Evolutionary conservation across 2,888 invertebrate genomes (phyloP).

Genomic region (Hedychridium roseum): DNA sequence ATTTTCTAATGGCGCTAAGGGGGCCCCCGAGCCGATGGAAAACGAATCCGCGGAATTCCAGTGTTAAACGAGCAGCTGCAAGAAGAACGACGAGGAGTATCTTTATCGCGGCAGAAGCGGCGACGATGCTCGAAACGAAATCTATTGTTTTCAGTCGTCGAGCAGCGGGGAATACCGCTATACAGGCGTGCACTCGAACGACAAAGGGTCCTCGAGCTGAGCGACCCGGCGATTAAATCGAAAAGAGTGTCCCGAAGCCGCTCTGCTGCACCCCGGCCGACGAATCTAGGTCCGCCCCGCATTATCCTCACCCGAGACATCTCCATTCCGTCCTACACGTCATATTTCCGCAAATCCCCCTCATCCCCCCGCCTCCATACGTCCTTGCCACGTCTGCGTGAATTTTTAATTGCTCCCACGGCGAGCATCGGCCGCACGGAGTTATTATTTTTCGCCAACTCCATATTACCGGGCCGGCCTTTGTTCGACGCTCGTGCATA

Average conservation of each 20-base stretch:
- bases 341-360: neutral
- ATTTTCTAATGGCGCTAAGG: no score
- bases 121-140: conserved; percentile 30
- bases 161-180: conserved; percentile 21
- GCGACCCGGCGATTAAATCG: conserved; percentile 40
- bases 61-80: no score
- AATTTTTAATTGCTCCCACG: no score
- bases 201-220: conserved; percentile 27
- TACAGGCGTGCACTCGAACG: conserved; percentile 21
- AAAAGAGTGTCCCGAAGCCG: conserved; percentile 37
- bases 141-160: conserved; percentile 48
- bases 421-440: no score
- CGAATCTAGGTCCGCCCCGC: conserved; percentile 26
- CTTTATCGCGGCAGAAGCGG: conserved; percentile 10
- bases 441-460: no score
- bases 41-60: no score
- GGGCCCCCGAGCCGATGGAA: no score
- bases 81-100: no score
- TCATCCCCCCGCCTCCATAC: neutral
- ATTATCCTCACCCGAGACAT: no score
- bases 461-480: no score
- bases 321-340: neutral
- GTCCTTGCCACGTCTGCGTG: no score
- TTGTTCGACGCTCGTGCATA: no score
- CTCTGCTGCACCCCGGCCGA: conserved; percentile 33